Evolutionary conservation across 2,888 invertebrate species (phyloP).

Genomic region (Alentia gelatinosa): DNA sequence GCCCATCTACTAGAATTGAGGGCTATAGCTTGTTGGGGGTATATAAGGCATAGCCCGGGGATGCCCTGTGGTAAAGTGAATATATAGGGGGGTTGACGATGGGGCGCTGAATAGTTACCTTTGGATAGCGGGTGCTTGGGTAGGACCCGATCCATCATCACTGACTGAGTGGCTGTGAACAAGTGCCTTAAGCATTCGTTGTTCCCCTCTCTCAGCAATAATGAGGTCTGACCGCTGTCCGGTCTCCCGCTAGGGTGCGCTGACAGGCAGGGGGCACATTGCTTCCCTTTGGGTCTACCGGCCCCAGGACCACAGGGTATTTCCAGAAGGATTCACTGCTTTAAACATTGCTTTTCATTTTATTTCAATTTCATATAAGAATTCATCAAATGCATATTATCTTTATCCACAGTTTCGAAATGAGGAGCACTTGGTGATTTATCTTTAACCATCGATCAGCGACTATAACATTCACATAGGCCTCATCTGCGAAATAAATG

Average conservation of each 20-base stretch:
- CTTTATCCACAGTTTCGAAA: no score
- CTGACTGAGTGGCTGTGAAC: neutral
- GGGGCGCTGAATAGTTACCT: neutral
- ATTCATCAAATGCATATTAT: neutral
- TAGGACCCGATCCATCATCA: neutral
- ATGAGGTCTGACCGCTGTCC: neutral
- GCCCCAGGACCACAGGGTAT: neutral
- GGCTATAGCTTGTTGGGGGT: neutral
- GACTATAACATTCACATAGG: no score
- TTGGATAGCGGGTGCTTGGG: neutral
- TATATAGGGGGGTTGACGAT: neutral
- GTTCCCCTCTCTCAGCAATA: neutral
- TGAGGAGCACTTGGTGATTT: no score
- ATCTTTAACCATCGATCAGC: no score
- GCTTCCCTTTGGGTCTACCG: neutral
- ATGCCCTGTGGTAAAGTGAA: neutral
- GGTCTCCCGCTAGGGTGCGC: neutral
- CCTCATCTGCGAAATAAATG: neutral
- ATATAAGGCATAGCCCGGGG: neutral
- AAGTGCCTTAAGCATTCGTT: neutral
- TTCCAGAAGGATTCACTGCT: neutral
- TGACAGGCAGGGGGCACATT: neutral
- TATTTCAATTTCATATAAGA: neutral
- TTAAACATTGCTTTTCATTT: neutral
- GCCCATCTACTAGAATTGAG: neutral